phyloP scores from a whole-genome alignment of 2,888 invertebrate genomes.

The Rhimphoctona megacephalus region DNA sequence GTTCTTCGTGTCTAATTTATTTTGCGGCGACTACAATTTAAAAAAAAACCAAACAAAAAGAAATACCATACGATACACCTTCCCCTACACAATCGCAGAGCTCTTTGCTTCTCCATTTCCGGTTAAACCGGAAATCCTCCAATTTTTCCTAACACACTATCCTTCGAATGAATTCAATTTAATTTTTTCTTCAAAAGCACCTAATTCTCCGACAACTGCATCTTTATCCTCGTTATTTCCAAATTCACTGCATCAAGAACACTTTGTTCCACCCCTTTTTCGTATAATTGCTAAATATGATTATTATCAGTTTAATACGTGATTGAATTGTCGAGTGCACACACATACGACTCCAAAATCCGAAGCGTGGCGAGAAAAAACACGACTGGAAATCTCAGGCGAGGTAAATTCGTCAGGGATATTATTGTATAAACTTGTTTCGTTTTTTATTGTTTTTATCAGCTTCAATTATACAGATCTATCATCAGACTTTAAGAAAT shows the following conservation, averaged over 20 bases:
- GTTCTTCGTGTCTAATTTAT: slow-evolving; percentile 42
- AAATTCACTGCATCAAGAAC: background rate
- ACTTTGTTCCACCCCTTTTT: background rate
- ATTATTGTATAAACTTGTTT: slow-evolving; percentile 3
- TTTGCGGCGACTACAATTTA: slow-evolving; percentile 19
- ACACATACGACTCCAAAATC: slow-evolving; percentile 18
- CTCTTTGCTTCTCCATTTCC: slow-evolving; percentile 50
- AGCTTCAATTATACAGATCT: background rate
- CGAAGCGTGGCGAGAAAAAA: slow-evolving; percentile 59
- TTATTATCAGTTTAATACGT: slow-evolving; percentile 30
- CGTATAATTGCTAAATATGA: slow-evolving; percentile 24
- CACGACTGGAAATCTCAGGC: slow-evolving; percentile 51
- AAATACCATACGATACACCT: background rate
- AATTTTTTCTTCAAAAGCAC: no score
- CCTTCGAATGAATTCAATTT: background rate
- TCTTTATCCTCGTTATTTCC: background rate
- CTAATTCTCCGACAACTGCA: background rate
- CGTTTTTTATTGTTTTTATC: background rate
- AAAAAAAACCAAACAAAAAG: background rate
- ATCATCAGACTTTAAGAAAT: background rate
- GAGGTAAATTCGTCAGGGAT: slow-evolving; percentile 56
- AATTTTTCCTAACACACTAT: slow-evolving; percentile 54
- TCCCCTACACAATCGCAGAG: background rate
- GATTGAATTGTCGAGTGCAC: slow-evolving; percentile 49
- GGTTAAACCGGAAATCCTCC: slow-evolving; percentile 59